Evolutionary conservation across 2,888 invertebrate genomes (phyloP), one percentile per base, ranked within the genome.

Genomic region (Spialia ferax): DNA sequence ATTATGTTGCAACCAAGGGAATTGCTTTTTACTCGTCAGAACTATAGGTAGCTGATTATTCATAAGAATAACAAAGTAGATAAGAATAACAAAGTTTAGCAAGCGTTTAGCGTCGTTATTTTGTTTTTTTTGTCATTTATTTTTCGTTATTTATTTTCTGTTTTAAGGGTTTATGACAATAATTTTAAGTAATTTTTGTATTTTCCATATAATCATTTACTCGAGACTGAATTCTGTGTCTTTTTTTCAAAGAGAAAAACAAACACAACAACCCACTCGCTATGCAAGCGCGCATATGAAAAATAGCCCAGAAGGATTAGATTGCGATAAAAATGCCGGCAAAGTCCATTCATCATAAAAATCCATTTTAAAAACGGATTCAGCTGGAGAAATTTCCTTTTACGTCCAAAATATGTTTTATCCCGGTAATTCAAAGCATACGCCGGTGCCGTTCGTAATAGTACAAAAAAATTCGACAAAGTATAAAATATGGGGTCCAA

Each of bases 1-100:
- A 77, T 77, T 76, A 75, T 72, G 74, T 74, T 76, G 74, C 72
- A 68, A 73, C 73, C 71, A 69, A 73, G 73, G 76, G 78, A 79
- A 79, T 78, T 74, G 72, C 71, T 73, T 75, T 74, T 72, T 38
- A n/a, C n/a, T n/a, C n/a, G n/a, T n/a, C n/a, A n/a, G n/a, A n/a
- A n/a, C n/a, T n/a, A n/a, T n/a, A n/a, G n/a, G n/a, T n/a, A n/a
- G n/a, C n/a, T n/a, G n/a, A n/a, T n/a, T n/a, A n/a, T n/a, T n/a
- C n/a, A n/a, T n/a, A n/a, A n/a, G n/a, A n/a, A n/a, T n/a, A n/a
- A n/a, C n/a, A n/a, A n/a, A n/a, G n/a, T n/a, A n/a, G n/a, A n/a
- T n/a, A n/a, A n/a, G n/a, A n/a, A n/a, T n/a, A n/a, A n/a, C n/a
- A n/a, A n/a, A n/a, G n/a, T n/a, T n/a, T n/a, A n/a, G n/a, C n/a